These are phyloP conservation scores for Luperina nickerlii DNA, from an alignment of 2,888 invertebrate genomes.

Conservation along the genomic window DNA sequence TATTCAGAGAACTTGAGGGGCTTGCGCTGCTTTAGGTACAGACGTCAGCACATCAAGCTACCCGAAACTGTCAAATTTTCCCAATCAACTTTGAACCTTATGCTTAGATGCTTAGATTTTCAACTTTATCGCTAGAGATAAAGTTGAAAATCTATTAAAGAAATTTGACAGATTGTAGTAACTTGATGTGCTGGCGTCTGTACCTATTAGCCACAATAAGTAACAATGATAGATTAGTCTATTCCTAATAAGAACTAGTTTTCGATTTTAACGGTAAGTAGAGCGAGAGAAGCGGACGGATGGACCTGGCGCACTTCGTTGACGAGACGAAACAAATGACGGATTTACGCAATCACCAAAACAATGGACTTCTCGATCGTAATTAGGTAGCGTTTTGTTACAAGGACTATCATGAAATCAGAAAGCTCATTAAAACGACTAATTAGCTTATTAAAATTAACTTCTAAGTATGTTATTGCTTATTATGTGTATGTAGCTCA, in stretches of 20 bases:
- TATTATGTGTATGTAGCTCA: conserved; percentile 9
- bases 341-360: conserved; percentile 73
- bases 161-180: too few relatives aligned
- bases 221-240: conserved; percentile 9
- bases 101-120: too few relatives aligned
- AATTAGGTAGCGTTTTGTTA: conserved; percentile 64
- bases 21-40: not conserved
- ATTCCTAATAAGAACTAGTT: conserved; percentile 48
- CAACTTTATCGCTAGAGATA: too few relatives aligned
- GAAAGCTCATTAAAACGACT: conserved; percentile 62
- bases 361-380: conserved; percentile 71
- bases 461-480: conserved; percentile 28
- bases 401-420: conserved; percentile 66
- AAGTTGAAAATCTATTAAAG: too few relatives aligned
- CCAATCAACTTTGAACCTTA: too few relatives aligned
- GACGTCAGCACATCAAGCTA: too few relatives aligned
- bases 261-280: conserved; percentile 60
- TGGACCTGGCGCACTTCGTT: conserved; percentile 45
- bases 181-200: too few relatives aligned
- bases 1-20: not conserved
- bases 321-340: conserved; percentile 70
- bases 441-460: conserved; percentile 41
- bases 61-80: too few relatives aligned
- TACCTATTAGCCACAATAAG: not conserved
- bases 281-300: conserved; percentile 66